Conservation (phyloP, 1,140 invertebrate species). For the Fopius arisanus region DNA sequence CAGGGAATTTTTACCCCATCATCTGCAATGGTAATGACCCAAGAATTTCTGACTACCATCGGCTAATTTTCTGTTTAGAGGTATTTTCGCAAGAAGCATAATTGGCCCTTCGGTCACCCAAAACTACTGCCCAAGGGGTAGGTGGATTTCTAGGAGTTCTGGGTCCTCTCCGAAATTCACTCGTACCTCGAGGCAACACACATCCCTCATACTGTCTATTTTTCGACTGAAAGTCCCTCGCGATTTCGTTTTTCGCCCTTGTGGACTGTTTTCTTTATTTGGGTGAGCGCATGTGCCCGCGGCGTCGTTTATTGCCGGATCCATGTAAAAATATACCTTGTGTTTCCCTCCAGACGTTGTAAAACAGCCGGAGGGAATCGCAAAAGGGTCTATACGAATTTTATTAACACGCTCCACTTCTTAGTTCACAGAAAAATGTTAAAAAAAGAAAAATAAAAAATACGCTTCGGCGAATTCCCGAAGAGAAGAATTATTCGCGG, state of each 20-base stretch:
- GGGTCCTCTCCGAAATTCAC: conserved; percentile 44
- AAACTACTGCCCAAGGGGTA: neutral
- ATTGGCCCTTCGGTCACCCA: conserved; percentile 51
- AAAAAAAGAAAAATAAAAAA: neutral
- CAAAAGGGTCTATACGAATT: neutral
- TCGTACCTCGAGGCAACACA: conserved; percentile 18
- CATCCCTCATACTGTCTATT: neutral
- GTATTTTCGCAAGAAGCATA: conserved; percentile 30
- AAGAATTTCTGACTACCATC: neutral
- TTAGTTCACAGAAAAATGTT: neutral
- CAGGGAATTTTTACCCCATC: neutral
- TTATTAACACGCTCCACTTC: neutral
- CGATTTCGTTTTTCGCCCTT: neutral
- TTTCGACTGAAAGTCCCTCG: neutral
- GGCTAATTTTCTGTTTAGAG: neutral
- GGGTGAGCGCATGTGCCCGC: conserved; percentile 16
- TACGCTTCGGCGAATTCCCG: neutral
- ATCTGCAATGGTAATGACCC: neutral
- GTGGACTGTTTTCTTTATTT: neutral
- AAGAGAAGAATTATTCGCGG: neutral
- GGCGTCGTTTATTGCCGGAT: conserved; percentile 52
- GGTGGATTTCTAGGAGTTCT: conserved; percentile 54
- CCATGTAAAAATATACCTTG: conserved; percentile 50
- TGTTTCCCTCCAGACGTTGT: conserved; percentile 45
- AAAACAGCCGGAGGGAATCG: conserved; percentile 29